These are phyloP conservation scores for Plebejus melissa DNA, from an alignment of 2,888 invertebrate genomes.

Conservation along the genomic window DNA sequence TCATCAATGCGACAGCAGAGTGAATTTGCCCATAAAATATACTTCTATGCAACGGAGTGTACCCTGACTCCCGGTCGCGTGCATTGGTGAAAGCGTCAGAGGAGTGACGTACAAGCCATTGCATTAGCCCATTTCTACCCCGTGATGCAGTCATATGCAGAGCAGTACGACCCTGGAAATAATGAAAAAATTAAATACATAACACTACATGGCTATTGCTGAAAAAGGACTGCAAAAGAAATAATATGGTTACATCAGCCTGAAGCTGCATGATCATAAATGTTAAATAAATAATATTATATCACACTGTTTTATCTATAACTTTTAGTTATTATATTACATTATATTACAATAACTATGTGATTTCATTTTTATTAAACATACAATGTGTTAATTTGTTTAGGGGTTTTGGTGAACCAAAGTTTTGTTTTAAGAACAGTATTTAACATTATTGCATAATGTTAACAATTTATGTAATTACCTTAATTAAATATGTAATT, in stretches of 20 bases:
- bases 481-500: too few species aligned
- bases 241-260: too few species aligned
- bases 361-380: too few species aligned
- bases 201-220: too few species aligned
- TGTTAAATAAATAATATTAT: too few species aligned
- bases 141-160: constrained; percentile 89
- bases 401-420: background rate
- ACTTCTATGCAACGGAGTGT: constrained; percentile 89
- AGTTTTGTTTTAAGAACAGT: too few species aligned
- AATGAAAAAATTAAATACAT: background rate
- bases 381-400: too few species aligned
- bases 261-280: too few species aligned
- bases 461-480: background rate
- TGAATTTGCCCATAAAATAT: constrained; percentile 90
- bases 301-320: too few species aligned
- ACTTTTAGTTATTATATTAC: too few species aligned
- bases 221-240: too few species aligned
- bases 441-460: background rate
- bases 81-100: constrained; percentile 80
- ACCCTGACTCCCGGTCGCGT: constrained; percentile 85
- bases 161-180: constrained; percentile 83
- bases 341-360: too few species aligned
- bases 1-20: constrained; percentile 83
- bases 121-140: constrained; percentile 82
- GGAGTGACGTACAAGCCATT: constrained; percentile 85